Conservation (phyloP, 2,888 invertebrate species). For the Acanthosepion lycidas region DNA sequence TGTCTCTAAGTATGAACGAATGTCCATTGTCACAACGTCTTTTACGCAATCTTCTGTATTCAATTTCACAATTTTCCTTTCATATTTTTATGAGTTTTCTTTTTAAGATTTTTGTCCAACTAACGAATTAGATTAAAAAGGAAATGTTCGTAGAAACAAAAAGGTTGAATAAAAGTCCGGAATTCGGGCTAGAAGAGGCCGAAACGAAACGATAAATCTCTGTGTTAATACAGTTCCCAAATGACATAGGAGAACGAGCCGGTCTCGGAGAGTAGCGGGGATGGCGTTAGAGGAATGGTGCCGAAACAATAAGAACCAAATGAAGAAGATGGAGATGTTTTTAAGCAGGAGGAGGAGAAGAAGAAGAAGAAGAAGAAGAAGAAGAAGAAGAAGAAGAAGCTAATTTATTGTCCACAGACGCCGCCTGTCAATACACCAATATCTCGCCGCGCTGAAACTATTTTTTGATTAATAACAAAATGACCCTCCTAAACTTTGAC, state of each 20-base stretch:
- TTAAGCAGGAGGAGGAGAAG: background rate
- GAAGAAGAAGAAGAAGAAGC: background rate
- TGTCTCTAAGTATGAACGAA: background rate
- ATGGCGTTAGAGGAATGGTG: background rate
- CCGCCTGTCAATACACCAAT: conserved; percentile 18
- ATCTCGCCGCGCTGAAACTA: background rate
- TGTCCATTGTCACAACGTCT: background rate
- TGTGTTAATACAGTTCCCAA: background rate
- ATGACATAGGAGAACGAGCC: background rate
- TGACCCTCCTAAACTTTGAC: background rate
- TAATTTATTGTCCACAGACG: conserved; percentile 33
- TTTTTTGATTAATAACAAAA: background rate
- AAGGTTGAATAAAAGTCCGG: background rate
- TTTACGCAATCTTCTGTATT: background rate
- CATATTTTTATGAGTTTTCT: background rate
- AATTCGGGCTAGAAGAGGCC: background rate
- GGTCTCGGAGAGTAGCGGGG: background rate
- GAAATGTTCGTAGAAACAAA: background rate
- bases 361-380: background rate
- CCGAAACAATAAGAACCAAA: background rate
- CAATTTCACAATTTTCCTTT: background rate
- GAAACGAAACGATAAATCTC: conserved; percentile 7
- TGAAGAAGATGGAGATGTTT: background rate
- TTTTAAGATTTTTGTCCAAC: background rate
- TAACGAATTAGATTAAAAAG: background rate